Base-by-base conservation (phyloP, 2,113 vertebrate species). In the Columbina picui region DNA sequence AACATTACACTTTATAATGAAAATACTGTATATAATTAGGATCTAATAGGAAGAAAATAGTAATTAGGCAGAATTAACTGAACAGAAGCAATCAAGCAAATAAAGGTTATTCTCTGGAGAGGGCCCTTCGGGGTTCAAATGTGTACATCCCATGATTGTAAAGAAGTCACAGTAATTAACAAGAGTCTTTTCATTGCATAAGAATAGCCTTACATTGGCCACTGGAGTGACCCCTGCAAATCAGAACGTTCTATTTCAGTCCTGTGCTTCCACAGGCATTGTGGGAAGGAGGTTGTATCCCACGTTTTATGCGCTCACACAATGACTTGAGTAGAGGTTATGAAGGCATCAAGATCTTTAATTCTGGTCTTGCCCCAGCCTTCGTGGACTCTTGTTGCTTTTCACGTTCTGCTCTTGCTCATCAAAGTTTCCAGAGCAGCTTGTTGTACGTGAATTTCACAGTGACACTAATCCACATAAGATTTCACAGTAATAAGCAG, bases 21-120 rank as follows among this genome's bases (percentile, higher is more conserved):
- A 98, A 98, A 98, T 98, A 98, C 97, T 98, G 97, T 98, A 98
- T 97, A 98, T 98, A 98, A 98, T 98, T 98, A 98, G 98, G 97
- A 97, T 96, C 97, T 98, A 98, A 98, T 98, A 98, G 97, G 97
- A 98, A 98, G 97, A 98, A 98, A 98, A 98, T 97, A 98, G 97
- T 97, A 98, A 98, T 98, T 98, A 98, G 97, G 95, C 68, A 98
- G 97, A 98, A 98, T 98, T 98, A 98, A 98, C 98, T 96, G 97
- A 98, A 98, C 95, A 97, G 97, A 98, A 94, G 97, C 97, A 98
- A 98, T 98, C 98, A 98, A 97, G 97, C 98, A 98, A 98, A 98
- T 97, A 98, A 98, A 98, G 97, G 98, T 98, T 98, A 97, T 98
- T 96, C 98, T 97, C 98, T 90, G 92, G 98, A 98, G 98, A 98